Evolutionary conservation across 2,888 invertebrate species (phyloP).

Genomic region (Diachrysia chrysitis): DNA sequence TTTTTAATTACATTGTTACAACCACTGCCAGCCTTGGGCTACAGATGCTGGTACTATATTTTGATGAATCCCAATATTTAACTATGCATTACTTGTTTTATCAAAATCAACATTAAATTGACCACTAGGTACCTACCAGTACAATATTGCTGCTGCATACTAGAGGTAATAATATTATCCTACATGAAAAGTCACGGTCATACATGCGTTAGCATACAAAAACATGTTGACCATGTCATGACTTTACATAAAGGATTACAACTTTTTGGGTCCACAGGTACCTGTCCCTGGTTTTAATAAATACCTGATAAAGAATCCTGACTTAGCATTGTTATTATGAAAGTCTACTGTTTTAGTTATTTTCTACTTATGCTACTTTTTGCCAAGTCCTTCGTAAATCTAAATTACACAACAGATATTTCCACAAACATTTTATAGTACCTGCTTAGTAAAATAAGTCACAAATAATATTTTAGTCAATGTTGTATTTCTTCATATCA

Average conservation of each 20-base stretch:
- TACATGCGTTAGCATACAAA: background rate
- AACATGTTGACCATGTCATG: background rate
- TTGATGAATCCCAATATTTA: too few species aligned
- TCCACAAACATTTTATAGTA: slow-evolving; percentile 43
- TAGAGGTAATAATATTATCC: too few species aligned
- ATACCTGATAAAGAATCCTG: background rate
- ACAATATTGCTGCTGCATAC: too few species aligned
- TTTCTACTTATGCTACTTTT: slow-evolving; percentile 11
- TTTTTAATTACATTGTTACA: too few species aligned
- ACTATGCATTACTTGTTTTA: too few species aligned
- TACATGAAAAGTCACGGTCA: background rate
- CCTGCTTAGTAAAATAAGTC: slow-evolving; percentile 26
- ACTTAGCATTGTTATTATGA: background rate
- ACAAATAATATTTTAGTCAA: slow-evolving; percentile 38
- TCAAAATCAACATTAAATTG: too few species aligned
- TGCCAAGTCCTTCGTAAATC: slow-evolving; percentile 12
- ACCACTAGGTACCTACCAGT: too few species aligned
- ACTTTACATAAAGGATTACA: background rate
- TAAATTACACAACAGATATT: slow-evolving; percentile 50
- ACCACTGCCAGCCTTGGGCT: too few species aligned
- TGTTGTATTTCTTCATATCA: slow-evolving; percentile 72
- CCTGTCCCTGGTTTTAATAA: background rate
- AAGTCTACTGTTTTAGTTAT: background rate
- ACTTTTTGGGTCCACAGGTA: background rate
- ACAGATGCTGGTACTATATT: too few species aligned